Evolutionary conservation across 2,888 invertebrate species (phyloP).

Genomic region (Diarsia brunnea): DNA sequence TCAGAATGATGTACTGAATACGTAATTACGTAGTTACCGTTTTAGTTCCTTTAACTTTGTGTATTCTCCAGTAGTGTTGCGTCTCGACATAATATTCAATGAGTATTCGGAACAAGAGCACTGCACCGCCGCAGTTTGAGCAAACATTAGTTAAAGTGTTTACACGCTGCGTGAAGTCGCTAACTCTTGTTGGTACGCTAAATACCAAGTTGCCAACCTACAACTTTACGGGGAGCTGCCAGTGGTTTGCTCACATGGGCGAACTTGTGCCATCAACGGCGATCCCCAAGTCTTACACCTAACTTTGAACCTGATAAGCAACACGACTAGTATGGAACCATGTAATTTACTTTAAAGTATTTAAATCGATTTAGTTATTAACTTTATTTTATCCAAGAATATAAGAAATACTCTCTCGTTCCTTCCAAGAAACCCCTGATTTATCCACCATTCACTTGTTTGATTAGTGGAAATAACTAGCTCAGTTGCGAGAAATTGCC

Average conservation of each 20-base stretch:
- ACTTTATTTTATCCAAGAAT: background rate
- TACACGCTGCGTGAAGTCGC: constrained; percentile 37
- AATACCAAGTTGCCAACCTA: constrained; percentile 35
- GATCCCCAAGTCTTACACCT: constrained; percentile 1
- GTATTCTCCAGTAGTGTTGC: background rate
- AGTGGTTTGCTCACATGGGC: constrained; percentile 21
- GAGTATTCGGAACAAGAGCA: constrained; percentile 18
- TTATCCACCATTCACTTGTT: background rate
- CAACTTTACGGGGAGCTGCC: background rate
- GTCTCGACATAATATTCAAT: constrained; percentile 12
- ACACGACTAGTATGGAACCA: too few relatives aligned
- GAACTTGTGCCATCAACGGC: constrained; percentile 30
- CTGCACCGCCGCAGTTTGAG: constrained; percentile 17
- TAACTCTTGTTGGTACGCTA: constrained; percentile 42
- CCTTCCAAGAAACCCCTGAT: background rate
- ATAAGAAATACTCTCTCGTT: background rate
- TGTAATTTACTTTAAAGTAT: background rate
- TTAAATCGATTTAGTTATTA: background rate
- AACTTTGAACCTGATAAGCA: constrained; percentile 7
- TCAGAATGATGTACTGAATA: too few relatives aligned
- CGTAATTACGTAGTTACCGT: too few relatives aligned
- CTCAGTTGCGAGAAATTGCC: background rate
- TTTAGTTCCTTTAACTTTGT: background rate
- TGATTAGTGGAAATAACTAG: background rate
- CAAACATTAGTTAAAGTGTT: constrained; percentile 40